Evolutionary conservation across 2,797 vertebrate genomes (phyloP).

Genomic region (Mormyrops attenuatus): DNA sequence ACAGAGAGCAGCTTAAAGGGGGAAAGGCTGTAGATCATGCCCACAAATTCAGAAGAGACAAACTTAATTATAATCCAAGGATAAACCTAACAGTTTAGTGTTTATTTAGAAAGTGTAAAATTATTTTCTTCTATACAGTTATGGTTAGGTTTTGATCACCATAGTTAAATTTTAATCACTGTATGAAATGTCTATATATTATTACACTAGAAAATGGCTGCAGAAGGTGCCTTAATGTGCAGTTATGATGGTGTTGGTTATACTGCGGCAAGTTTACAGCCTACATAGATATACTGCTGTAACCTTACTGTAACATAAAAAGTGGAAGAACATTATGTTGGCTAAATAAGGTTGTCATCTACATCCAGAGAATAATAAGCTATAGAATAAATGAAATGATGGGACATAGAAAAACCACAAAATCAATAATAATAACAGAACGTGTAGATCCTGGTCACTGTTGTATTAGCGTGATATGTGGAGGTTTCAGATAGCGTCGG

Average conservation of each 20-base stretch:
- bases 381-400: not conserved
- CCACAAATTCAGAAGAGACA: not conserved
- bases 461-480: not conserved
- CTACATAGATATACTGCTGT: not conserved
- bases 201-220: not conserved
- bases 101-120: not conserved
- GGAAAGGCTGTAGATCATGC: not conserved
- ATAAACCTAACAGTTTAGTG: not conserved
- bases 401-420: not conserved
- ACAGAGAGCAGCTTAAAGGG: not conserved
- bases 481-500: not conserved
- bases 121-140: not conserved
- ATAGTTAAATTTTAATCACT: not conserved
- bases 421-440: not conserved
- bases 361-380: not conserved
- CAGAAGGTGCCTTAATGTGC: not conserved
- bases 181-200: not conserved
- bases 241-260: not conserved
- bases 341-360: not conserved
- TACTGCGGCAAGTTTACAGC: too few relatives aligned
- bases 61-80: not conserved
- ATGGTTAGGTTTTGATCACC: not conserved
- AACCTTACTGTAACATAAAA: not conserved
- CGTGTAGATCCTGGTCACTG: constrained; percentile 9
- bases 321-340: not conserved